Evolutionary conservation across 2,113 vertebrate genomes (phyloP), one percentile per base, ranked within the genome.

Genomic region (Psilopogon haemacephalus): DNA sequence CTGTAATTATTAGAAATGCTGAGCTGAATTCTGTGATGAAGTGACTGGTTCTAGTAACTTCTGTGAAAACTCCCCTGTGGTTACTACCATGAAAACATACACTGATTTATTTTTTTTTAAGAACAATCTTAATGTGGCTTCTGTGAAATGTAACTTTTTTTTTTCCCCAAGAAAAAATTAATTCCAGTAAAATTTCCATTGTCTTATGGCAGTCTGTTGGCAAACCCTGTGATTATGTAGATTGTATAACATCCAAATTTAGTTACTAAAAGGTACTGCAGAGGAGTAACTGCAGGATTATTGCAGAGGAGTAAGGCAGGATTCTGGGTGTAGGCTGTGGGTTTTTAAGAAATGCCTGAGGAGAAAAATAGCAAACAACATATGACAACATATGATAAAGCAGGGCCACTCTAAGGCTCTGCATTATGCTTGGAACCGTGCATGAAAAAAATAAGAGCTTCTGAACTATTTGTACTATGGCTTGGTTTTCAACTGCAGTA

Each of bases 391-490:
- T 15, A 28, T 42, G 62, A 62, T 62, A 63, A 62, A 75, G 55
- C 37, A 60, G 42, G 18, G 7, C 4, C 13, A 86, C 28, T 69
- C 74, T 78, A 33, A 55, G 77, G 10, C 71, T 91, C 33, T 68
- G 5, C 12, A 42, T 60, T 60, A 14, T 56, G 35, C 44, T 84
- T 56, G 42, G 16, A n/a, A 52, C 20, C 35, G 8, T 48, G 5
- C 38, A 46, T 78, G 73, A 83, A 93, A 85, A 93, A 80, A 73
- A 83, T 91, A 85, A 93, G 76, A 73, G 9, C 17, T 71, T 80
- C 64, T 56, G 30, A 84, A 40, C 28, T 64, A 28, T 38, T 70
- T 77, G 11, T 64, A 8, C 42, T 67, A 12, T n/a, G 38, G 20
- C 12, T 77, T 76, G n/a, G 7, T 90, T 84, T 84, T 71, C 38